phyloP scores from a whole-genome alignment of 2,888 invertebrate genomes.

The Erpobdella octoculata region DNA sequence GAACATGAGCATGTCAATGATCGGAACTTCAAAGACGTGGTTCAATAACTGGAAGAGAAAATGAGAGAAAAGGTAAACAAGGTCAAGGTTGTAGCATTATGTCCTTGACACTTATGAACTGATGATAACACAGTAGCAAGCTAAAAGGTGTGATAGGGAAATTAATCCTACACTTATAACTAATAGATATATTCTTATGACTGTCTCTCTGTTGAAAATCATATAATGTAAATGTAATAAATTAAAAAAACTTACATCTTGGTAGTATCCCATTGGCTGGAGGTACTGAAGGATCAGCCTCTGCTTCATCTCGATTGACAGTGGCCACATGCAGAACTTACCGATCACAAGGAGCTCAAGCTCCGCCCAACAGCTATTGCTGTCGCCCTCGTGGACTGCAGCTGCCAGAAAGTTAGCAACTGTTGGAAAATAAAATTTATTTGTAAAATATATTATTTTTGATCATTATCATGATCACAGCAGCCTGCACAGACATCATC shows the following conservation, averaged over 20 bases:
- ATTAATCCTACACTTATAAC: no score
- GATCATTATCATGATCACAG: no score
- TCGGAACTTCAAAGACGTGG: constrained; percentile 85
- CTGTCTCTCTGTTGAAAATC: no score
- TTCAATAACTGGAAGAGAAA: constrained; percentile 66
- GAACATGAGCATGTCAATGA: constrained; percentile 77
- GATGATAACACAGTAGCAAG: no score
- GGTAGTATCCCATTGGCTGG: constrained; percentile 94
- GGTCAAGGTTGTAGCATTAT: no score
- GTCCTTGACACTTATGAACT: no score
- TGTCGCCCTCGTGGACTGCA: constrained; percentile 44
- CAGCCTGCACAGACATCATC: background rate
- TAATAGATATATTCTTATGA: no score
- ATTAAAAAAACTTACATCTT: constrained; percentile 54
- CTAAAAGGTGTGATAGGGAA: no score
- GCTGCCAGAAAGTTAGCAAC: background rate
- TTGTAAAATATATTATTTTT: no score
- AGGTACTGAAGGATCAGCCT: constrained; percentile 85
- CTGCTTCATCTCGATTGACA: constrained; percentile 78
- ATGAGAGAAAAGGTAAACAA: no score
- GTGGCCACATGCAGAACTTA: constrained; percentile 79
- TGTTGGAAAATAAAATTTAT: no score
- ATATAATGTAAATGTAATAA: no score
- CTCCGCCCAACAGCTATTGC: constrained; percentile 84
- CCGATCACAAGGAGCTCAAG: constrained; percentile 81